Base-by-base conservation (phyloP, 2,113 vertebrate genomes). In the Vidua chalybeata region DNA sequence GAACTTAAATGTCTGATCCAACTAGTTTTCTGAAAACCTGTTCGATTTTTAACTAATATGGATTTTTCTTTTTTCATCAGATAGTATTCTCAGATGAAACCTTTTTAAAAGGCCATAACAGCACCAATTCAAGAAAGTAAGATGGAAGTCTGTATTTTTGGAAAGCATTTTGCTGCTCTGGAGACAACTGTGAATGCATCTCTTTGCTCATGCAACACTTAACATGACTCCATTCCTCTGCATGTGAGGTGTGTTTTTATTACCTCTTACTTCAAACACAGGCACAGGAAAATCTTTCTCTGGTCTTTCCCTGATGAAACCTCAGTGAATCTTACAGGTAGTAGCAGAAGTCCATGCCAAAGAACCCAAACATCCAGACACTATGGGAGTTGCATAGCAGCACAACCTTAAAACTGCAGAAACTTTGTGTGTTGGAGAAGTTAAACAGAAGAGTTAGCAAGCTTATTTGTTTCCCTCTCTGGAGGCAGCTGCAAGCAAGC, bases 391-490 rank as follows among this genome's bases (percentile, higher is more conserved):
- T 41, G 19, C 39, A 31, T 11, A 84, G 51, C 27, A 54, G 23
- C 10, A 2, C 43, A 43, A 73, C 15, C 45, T 78, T 59, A 72
- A 80, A 90, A 67, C 52, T 56, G 49, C 39, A 96, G 84, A 93
- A 92, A 85, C 82, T 92, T 78, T 41, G 24, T 96, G 63, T 95
- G 84, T 37, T 77, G 69, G 92, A 92, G 95, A 83, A 95, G 78
- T 45, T 94, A 87, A 90, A 62, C 31, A 91, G 63, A 85, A 56
- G 54, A 80, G n/a, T 84, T 45, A 81, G 77, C 24, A 81, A 83
- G 85, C 90, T 90, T 95, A 35, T 96, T 97, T 97, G 89, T 96
- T 97, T 96, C 92, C 78, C 41, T 96, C 77, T 94, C 62, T 37
- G 39, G 43, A 59, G 41, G 31, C 6, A 19, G 39, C 77, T 87